Conservation (phyloP, 2,113 vertebrate genomes). For the Lethenteron camtschaticum region DNA sequence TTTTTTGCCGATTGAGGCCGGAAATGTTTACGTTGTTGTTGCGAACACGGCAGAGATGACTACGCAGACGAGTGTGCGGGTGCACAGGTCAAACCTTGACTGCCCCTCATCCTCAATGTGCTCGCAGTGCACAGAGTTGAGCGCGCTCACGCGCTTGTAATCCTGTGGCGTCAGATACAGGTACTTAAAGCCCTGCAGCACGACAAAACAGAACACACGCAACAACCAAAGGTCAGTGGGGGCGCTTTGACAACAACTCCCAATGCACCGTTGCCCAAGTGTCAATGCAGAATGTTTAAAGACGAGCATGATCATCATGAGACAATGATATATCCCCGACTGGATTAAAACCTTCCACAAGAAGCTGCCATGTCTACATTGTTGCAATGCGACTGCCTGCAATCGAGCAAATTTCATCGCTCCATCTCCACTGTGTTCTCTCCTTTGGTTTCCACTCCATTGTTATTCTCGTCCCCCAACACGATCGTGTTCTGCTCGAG, state of each 20-base stretch:
- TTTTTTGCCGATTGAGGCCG: too few species aligned
- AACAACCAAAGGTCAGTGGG: not conserved
- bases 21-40: too few species aligned
- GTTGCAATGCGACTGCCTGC: too few species aligned
- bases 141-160: conserved; percentile 55
- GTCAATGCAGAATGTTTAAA: not conserved
- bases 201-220: conserved; percentile 5
- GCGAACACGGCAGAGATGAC: too few species aligned
- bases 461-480: too few species aligned
- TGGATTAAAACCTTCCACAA: not conserved
- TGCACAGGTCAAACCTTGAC: conserved; percentile 39
- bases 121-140: conserved; percentile 59
- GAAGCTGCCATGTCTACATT: too few species aligned
- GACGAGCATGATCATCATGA: not conserved
- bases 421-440: too few species aligned
- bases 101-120: conserved; percentile 72
- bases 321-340: not conserved
- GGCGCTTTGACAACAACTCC: not conserved
- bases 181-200: conserved; percentile 78
- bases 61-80: not conserved
- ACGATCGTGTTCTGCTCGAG: too few species aligned
- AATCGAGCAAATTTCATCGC: too few species aligned
- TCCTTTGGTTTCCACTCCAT: too few species aligned
- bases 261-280: too few species aligned
- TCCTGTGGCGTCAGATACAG: conserved; percentile 90